Evolutionary conservation across 1,140 invertebrate species (phyloP), one percentile per base, ranked within the genome.

Genomic region (Tetramorium simillimum): DNA sequence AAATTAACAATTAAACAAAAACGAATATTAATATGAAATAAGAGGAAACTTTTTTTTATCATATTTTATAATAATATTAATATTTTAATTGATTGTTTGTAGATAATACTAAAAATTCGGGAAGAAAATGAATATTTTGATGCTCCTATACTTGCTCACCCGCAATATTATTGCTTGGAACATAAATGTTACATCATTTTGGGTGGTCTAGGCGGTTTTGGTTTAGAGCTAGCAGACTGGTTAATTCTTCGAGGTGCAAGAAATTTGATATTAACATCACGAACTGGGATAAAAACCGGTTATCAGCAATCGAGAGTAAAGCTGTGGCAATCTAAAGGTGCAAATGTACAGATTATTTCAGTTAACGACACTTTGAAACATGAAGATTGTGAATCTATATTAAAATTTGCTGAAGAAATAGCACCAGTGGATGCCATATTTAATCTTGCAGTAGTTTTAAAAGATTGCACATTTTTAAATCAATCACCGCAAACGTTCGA

Each of bases 171-270:
- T 24, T 97, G 97, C 84, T 81, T 96, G 40, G 92, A 81, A 7
- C 67, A 94, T 5, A 86, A 89, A n/a, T 94, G 92, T 43, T 96
- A 96, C 82, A 92, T 96, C 18, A 91, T 96, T 70, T 89, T 96
- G 60, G 96, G 98, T 65, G 98, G 98, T 81, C 95, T 98, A 0
- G 98, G 98, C 65, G 98, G 98, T 28, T 97, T 98, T 93, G 98
- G 98, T 43, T 94, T 98, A 2, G 98, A 98, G 93, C 93, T 98
- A 70, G 96, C 96, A 3, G 96, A 97, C 87, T 98, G 97, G 97
- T 89, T 98, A 53, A 95, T 97, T 33, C 92, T 96, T 40, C 95
- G 97, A 73, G 97, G 97, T 6, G 97, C 96, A 4, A 96, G 92
- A 75, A 96, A 96, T 86, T 72, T 98, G 1, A 94, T 98, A 0